Conservation (phyloP, 2,797 vertebrate genomes). For the Hoplostethus atlanticus region DNA sequence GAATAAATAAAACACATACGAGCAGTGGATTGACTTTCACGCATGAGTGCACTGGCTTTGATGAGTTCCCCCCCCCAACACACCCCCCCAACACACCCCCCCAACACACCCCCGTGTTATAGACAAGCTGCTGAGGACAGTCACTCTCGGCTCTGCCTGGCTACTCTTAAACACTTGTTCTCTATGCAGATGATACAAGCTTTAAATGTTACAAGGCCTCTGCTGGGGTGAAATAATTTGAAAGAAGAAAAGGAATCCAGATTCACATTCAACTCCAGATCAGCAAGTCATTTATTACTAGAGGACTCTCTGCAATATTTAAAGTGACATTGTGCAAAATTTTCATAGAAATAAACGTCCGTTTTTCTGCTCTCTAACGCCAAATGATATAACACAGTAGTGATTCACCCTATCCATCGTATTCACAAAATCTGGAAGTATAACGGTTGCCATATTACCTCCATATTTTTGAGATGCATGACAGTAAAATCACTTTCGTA, state of each 20-base stretch:
- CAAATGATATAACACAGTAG: too few species aligned
- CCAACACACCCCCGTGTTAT: slow-evolving; percentile 40
- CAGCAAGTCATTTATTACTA: not conserved
- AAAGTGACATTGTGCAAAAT: not conserved
- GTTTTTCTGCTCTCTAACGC: too few species aligned
- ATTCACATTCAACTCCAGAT: not conserved
- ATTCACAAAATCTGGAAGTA: too few species aligned
- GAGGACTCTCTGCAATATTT: too few species aligned
- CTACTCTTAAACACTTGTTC: slow-evolving; percentile 67
- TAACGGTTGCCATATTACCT: too few species aligned
- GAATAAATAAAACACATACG: slow-evolving; percentile 86
- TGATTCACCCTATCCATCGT: too few species aligned
- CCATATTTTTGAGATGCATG: too few species aligned
- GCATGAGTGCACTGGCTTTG: slow-evolving; percentile 80
- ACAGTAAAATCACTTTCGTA: too few species aligned
- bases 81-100: slow-evolving; percentile 33
- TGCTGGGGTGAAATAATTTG: slow-evolving; percentile 40
- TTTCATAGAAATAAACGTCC: not conserved
- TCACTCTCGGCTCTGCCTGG: slow-evolving; percentile 59
- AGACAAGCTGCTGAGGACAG: slow-evolving; percentile 76
- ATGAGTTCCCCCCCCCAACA: slow-evolving; percentile 66
- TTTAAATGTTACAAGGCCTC: slow-evolving; percentile 36
- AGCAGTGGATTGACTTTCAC: slow-evolving; percentile 85
- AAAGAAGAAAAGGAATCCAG: slow-evolving; percentile 25
- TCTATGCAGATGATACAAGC: slow-evolving; percentile 57